Base-by-base conservation (phyloP, 2,888 invertebrate genomes). In the Agriopis aurantiaria region DNA sequence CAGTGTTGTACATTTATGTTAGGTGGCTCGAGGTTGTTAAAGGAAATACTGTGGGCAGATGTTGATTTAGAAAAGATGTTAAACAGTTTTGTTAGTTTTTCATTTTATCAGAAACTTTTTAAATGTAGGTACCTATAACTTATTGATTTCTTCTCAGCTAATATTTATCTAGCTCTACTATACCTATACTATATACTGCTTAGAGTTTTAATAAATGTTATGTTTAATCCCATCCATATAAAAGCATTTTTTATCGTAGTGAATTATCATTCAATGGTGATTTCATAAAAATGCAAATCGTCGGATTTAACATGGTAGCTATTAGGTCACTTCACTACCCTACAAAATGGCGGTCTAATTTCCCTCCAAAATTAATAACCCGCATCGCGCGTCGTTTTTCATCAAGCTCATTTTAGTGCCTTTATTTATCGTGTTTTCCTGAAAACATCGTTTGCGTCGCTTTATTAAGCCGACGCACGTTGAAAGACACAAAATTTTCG, bases 401-500 rank as follows among this genome's bases (percentile, higher is more conserved):
- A 91, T 90, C 87, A 85, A 84, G 80, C 88, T 86, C 88, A 86
- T 88, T 90, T 86, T 87, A 87, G 86, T 85, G 80, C 83, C 84
- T 85, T 88, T 89, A 91, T 92, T 91, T 91, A 92, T 90, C 90
- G 85, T 81, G 87, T 88, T 89, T 87, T 86, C 87, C 88, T 87
- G 84, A 86, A 89, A 91, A 88, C 88, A 87, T 90, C 89, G 85
- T 91, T 91, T 90, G 88, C 85, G 83, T 80, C 85, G 88, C 87
- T 85, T 89, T 92, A 91, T 93, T 93, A 91, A 84, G 88, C 85
- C 84, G 85, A 87, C 89, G 87, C 87, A 88, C 86, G 87, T 84
- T 92, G 89, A 94, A 93, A 91, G 92, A 92, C 90, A 91, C 86
- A 84, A 84, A 90, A 91, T 91, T 93, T 92, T 91, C 87, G 94